phyloP scores from a whole-genome alignment of 2,113 vertebrate genomes.

The Neofelis nebulosa region DNA sequence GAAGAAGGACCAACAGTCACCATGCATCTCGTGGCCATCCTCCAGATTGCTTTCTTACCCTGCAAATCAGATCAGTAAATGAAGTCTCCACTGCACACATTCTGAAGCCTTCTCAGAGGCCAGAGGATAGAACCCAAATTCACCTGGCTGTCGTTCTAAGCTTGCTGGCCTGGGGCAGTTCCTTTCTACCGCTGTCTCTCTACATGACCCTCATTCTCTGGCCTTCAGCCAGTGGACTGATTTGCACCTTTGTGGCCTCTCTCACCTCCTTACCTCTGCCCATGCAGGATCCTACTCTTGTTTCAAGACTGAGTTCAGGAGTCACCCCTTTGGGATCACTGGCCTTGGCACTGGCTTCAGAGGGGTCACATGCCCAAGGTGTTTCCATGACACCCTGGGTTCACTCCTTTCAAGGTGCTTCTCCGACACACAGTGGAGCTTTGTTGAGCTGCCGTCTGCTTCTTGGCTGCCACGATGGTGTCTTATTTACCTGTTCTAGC shows the following conservation, averaged over 20 bases:
- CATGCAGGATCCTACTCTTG: fast-evolving
- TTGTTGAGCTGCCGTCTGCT: neutral
- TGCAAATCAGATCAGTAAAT: neutral
- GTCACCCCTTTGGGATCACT: neutral
- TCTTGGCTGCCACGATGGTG: fast-evolving
- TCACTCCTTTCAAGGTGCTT: neutral
- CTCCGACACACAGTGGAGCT: neutral
- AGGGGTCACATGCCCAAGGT: neutral
- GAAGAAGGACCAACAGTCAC: neutral
- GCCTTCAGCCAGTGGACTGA: too few relatives aligned
- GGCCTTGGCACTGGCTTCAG: neutral
- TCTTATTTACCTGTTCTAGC: neutral
- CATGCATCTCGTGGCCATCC: fast-evolving
- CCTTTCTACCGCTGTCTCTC: neutral
- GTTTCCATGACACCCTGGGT: neutral
- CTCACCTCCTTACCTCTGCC: neutral
- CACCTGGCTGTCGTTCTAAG: neutral
- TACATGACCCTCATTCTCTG: neutral
- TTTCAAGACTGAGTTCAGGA: neutral
- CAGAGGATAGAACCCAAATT: neutral
- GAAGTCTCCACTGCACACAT: neutral
- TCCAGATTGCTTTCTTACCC: too few relatives aligned
- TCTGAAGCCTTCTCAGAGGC: neutral
- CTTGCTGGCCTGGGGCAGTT: neutral
- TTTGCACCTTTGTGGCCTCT: neutral